phyloP scores from a whole-genome alignment of 2,797 vertebrate species.

The Takifugu rubripes region DNA sequence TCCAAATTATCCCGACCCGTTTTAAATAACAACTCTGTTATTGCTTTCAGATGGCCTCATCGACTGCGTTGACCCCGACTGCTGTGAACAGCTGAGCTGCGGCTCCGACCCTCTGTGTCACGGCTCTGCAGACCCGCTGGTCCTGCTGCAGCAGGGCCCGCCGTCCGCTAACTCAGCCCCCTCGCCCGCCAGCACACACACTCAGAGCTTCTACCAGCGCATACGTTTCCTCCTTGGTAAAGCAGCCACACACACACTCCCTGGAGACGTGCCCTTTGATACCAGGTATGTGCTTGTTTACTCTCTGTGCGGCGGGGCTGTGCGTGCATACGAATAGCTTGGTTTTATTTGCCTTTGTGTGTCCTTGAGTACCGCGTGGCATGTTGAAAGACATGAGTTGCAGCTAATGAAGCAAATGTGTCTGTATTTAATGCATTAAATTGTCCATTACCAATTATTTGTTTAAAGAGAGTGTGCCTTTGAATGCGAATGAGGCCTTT shows the following conservation, averaged over 20 bases:
- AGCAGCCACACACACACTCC: conserved; percentile 88
- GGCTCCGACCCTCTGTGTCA: conserved; percentile 88
- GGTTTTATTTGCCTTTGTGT: conserved; percentile 25
- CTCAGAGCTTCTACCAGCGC: conserved; percentile 82
- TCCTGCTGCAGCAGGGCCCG: conserved; percentile 84
- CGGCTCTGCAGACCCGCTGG: conserved; percentile 89
- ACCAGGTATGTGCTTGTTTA: conserved; percentile 80
- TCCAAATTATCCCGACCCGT: conserved; percentile 7
- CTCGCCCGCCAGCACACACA: conserved; percentile 65
- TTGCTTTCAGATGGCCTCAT: conserved; percentile 86
- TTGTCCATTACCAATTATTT: conserved; percentile 31
- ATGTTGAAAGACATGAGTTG: conserved; percentile 12
- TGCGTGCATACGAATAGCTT: conserved; percentile 19
- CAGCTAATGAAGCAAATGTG: conserved; percentile 18
- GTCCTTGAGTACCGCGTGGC: conserved; percentile 23
- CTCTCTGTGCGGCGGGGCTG: conserved; percentile 23
- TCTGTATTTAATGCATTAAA: conserved; percentile 25
- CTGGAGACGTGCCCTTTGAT: conserved; percentile 88
- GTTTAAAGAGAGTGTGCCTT: conserved; percentile 25
- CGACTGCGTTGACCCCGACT: conserved; percentile 93
- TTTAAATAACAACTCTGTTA: background rate
- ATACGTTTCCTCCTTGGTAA: conserved; percentile 92
- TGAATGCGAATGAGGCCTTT: conserved; percentile 26
- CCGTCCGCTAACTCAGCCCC: conserved; percentile 70
- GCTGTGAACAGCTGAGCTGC: conserved; percentile 90